These are phyloP conservation scores for Diachrysia chrysitis DNA, from an alignment of 2,888 invertebrate genomes.

Conservation along the genomic window DNA sequence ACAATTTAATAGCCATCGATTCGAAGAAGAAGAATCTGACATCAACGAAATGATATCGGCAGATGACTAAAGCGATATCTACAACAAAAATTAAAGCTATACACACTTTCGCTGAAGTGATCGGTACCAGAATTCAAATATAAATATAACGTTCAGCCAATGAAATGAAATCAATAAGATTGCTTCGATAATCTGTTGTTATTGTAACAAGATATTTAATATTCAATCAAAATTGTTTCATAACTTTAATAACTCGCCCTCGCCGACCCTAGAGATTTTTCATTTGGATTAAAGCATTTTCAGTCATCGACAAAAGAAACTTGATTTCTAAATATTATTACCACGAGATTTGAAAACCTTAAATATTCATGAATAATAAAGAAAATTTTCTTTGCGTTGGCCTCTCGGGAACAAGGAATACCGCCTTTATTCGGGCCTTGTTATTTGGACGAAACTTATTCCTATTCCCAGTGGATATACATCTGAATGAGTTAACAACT, in stretches of 20 bases:
- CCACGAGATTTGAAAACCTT: slow-evolving; percentile 47
- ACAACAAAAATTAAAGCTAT: no score
- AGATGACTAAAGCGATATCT: no score
- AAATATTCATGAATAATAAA: slow-evolving; percentile 64
- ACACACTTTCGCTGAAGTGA: not conserved
- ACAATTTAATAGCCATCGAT: no score
- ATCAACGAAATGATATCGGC: no score
- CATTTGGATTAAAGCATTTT: slow-evolving; percentile 41
- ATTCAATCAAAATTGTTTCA: slow-evolving; percentile 43
- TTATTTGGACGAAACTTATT: slow-evolving; percentile 71
- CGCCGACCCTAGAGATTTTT: slow-evolving; percentile 17
- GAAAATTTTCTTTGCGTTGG: slow-evolving; percentile 54
- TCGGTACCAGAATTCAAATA: not conserved
- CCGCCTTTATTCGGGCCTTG: slow-evolving; percentile 62
- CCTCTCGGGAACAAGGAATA: slow-evolving; percentile 60
- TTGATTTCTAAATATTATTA: slow-evolving; percentile 57
- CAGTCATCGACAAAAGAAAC: slow-evolving; percentile 43
- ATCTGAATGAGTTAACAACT: slow-evolving; percentile 60
- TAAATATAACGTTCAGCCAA: not conserved
- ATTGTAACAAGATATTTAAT: slow-evolving; percentile 34
- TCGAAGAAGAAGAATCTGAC: no score
- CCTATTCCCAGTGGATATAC: slow-evolving; percentile 59
- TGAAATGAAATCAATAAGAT: not conserved
- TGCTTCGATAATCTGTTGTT: slow-evolving; percentile 30
- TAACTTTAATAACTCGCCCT: slow-evolving; percentile 31